A percentile compares a stretch with the other conserved stretches of the same genome.
Evolutionary conservation across 2,113 vertebrate species (phyloP).

Genomic region (Aptenodytes forsteri): DNA sequence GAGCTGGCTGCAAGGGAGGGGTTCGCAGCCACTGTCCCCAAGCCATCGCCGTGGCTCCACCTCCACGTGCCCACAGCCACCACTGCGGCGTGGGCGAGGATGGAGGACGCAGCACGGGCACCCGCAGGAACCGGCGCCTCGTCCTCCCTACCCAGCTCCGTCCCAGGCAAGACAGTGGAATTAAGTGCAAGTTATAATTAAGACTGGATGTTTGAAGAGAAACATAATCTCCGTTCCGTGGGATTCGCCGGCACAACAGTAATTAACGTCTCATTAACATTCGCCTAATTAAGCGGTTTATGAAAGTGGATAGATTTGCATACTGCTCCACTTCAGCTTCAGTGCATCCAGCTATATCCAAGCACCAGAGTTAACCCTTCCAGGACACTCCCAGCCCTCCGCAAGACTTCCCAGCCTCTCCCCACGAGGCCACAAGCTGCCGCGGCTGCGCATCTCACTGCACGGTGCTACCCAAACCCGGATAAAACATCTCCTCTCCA

Average conservation of each 20-base stretch:
- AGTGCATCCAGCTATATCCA: slow-evolving; percentile 22
- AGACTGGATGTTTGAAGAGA: slow-evolving; percentile 82
- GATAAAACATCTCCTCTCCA: neutral
- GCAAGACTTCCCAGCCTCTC: neutral
- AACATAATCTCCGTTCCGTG: slow-evolving; percentile 80
- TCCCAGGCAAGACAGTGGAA: slow-evolving; percentile 63
- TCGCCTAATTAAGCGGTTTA: slow-evolving; percentile 84
- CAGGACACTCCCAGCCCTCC: neutral
- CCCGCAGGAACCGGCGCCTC: neutral
- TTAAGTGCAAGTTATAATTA: slow-evolving; percentile 80
- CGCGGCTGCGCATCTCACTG: fast-evolving
- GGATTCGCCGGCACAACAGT: slow-evolving; percentile 81
- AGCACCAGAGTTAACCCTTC: slow-evolving; percentile 66
- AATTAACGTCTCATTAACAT: slow-evolving; percentile 87
- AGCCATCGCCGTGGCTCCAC: fast-evolving
- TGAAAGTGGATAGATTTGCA: slow-evolving; percentile 78
- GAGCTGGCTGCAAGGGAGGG: neutral
- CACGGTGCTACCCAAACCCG: neutral
- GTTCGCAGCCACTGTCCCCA: neutral
- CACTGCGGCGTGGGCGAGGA: fast-evolving
- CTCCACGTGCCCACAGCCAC: neutral
- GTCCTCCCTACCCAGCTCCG: neutral
- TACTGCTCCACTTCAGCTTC: slow-evolving; percentile 66
- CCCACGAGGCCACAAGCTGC: neutral
- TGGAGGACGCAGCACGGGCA: neutral